Base-by-base conservation (phyloP, 2,888 invertebrate genomes). In the Dryocosmus kuriphilus region DNA sequence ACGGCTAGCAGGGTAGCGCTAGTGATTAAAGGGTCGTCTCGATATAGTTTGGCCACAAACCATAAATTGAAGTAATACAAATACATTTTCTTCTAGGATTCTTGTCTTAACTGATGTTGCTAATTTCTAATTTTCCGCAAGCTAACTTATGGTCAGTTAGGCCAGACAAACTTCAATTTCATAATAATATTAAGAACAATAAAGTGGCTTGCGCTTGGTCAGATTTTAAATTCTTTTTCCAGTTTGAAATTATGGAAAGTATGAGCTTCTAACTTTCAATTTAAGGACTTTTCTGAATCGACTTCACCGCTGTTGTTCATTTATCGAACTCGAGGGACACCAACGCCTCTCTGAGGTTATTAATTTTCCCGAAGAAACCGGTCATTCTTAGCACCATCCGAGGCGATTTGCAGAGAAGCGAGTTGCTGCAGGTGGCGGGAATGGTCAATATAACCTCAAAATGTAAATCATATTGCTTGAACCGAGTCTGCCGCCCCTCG, bases 391-490 rank as follows among this genome's bases (percentile, higher is more conserved):
- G 82, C 79, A 79, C 75, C 79, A 84, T 84, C 83, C 81, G 86
- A 80, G 82, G 86, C 83, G 79, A 78, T 77, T 81, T 77, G 81
- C 76, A 84, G 84, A 81, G 82, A 83, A 85, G 84, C 32, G 51
- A 83, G 85, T 86, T 87, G 91, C 82, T 91, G 89, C 91, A 91
- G 91, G 90, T 91, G 91, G 85, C 89, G 86, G 86, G 89, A 91
- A 91, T 91, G 91, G 91, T 91, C 91, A 89, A 90, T 91, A 91
- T 91, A 89, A 87, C 88, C 86, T 84, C 87, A 90, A 91, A 91
- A 91, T 91, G 91, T 91, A 91, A 91, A 91, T 91, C 91, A 89
- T 89, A 91, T 91, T 90, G 89, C 89, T 86, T 85, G 87, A 87
- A 86, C 86, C 71, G 78, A 81, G 80, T 79, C 75, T 79, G 76